Evolutionary conservation across 2,797 vertebrate genomes (phyloP).

Genomic region (Enteromius radiatus): DNA sequence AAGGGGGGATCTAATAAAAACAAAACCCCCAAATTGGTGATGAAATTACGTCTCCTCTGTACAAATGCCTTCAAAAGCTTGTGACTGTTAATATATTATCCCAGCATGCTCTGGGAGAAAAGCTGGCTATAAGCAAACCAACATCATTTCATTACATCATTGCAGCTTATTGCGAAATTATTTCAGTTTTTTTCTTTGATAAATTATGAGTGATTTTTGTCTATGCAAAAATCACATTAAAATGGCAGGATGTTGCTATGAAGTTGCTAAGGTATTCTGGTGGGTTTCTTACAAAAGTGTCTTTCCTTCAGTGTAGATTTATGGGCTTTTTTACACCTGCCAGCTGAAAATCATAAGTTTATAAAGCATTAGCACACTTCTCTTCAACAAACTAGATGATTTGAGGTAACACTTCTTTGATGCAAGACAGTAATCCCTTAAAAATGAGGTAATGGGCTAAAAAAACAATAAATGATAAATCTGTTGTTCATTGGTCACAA

Average conservation of each 20-base stretch:
- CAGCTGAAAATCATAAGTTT: neutral
- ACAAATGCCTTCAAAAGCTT: slow-evolving; percentile 32
- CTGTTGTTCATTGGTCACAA: neutral
- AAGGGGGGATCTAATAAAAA: slow-evolving; percentile 45
- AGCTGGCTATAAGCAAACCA: slow-evolving; percentile 18
- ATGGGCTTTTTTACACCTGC: neutral
- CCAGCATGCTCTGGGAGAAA: slow-evolving; percentile 48
- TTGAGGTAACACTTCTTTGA: neutral
- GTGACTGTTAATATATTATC: slow-evolving; percentile 40
- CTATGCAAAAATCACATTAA: neutral
- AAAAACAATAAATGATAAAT: slow-evolving; percentile 13
- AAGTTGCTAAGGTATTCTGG: neutral
- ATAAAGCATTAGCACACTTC: neutral
- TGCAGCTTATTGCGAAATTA: neutral
- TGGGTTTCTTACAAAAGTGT: neutral
- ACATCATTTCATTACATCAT: slow-evolving; percentile 45
- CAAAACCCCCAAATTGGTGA: slow-evolving; percentile 42
- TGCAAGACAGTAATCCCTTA: neutral
- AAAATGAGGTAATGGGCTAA: neutral
- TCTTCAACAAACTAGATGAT: neutral
- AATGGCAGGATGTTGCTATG: neutral
- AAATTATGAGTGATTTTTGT: neutral
- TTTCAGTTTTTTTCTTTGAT: neutral
- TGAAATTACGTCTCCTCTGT: slow-evolving; percentile 40
- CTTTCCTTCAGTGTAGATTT: neutral